Evolutionary conservation across 2,113 vertebrate genomes (phyloP).

Genomic region (Mormyrus lacerda): DNA sequence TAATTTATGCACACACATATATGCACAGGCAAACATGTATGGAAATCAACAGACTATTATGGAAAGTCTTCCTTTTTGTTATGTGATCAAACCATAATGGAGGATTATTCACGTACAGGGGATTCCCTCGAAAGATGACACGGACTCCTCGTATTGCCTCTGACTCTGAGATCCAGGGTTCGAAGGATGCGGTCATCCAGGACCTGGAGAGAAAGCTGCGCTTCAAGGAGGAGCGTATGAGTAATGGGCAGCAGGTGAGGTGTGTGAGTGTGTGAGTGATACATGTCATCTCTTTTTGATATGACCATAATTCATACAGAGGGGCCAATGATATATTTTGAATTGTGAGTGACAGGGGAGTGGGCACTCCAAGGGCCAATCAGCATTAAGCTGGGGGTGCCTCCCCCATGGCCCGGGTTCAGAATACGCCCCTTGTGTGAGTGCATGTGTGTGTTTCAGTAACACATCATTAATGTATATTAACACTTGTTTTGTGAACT

Average conservation of each 20-base stretch:
- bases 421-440: not conserved
- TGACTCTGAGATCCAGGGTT: conserved; percentile 93
- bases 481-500: not conserved
- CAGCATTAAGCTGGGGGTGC: not conserved
- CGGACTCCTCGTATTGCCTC: conserved; percentile 75
- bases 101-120: conserved; percentile 51
- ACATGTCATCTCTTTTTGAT: not conserved
- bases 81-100: not conserved
- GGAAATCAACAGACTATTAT: not conserved
- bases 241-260: conserved; percentile 72
- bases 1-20: not conserved
- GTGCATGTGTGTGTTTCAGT: not conserved
- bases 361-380: not conserved
- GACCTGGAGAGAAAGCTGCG: conserved; percentile 94
- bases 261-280: not conserved
- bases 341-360: not conserved
- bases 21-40: not conserved
- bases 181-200: conserved; percentile 96
- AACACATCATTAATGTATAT: not conserved
- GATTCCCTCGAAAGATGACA: conserved; percentile 75
- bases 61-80: not conserved
- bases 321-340: not conserved
- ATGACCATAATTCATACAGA: not conserved
- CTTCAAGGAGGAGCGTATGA: conserved; percentile 91
- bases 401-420: not conserved